Evolutionary conservation across 2,797 vertebrate genomes (phyloP), one percentile per base, ranked within the genome.

Genomic region (Artibeus jamaicensis): DNA sequence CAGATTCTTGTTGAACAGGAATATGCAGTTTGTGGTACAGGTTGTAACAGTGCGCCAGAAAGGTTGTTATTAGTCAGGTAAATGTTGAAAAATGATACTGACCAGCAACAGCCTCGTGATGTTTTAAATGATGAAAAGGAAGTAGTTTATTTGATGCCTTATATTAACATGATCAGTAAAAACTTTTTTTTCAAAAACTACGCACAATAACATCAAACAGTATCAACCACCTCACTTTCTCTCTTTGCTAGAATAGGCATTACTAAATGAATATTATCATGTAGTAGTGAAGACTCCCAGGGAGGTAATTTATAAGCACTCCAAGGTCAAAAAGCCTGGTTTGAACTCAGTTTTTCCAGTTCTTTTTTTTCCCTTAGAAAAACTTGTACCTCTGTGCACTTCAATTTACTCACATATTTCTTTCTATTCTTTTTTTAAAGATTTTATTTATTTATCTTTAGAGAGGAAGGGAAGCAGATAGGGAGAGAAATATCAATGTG

Each of bases 1-100:
- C 24, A 96, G 34, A 70, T 84, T 83, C 42, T 91, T 19, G 42
- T 59, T 89, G 11, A 83, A 46, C 78, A 42, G 32, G 89, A 95
- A 85, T 82, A 46, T 65, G 90, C 39, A 89, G 9, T 57, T 55
- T 62, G 70, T 46, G 68, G 50, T 67, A 29, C 39, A 93, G n/a
- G 26, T 96, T 81, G 74, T 3, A 83, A 86, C 50, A 62, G 6
- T 39, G 0, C 24, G 14, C 32, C n/a, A 26, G 93, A 92, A 85
- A 88, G 94, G 15, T 77, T 48, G 42, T 94, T 96, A 94, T 95
- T 94, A 88, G 73, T 88, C 65, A 84, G 62, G 92, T 92, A 42
- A 88, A 77, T 76, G 24, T 55, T 90, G 88, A 97, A 96, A 96
- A 95, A 16, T 91, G 50, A 59, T 55, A 46, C 12, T 74, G 65